Evolutionary conservation across 2,113 vertebrate species (phyloP).

Genomic region (Potamarius usumacintae): DNA sequence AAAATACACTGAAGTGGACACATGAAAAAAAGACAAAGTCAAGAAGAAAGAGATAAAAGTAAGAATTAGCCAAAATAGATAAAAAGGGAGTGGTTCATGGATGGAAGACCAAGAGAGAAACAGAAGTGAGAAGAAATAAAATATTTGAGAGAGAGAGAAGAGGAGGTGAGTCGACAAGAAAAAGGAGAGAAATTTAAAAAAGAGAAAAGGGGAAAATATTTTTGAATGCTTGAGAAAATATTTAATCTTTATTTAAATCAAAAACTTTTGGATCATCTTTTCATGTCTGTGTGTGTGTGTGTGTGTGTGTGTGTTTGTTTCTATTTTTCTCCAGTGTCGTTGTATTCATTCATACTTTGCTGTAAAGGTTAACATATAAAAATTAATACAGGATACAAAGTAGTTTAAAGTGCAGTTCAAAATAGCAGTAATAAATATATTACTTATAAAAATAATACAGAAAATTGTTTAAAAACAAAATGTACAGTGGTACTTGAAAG

Average conservation of each 20-base stretch:
- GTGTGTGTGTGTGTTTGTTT: neutral
- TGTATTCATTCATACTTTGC: neutral
- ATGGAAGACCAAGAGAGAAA: neutral
- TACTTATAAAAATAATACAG: neutral
- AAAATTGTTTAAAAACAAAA: neutral
- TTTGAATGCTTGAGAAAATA: neutral
- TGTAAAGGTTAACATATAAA: neutral
- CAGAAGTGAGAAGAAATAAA: neutral
- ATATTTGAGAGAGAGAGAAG: neutral
- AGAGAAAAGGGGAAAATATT: neutral
- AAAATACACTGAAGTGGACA: neutral
- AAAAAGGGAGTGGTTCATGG: too few species aligned
- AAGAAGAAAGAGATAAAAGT: neutral
- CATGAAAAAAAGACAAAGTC: neutral
- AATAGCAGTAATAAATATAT: neutral
- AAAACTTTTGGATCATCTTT: neutral
- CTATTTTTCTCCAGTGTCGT: neutral
- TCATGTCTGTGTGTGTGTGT: too few species aligned
- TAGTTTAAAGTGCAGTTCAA: neutral
- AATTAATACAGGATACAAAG: neutral
- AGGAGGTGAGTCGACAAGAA: neutral
- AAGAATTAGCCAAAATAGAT: neutral
- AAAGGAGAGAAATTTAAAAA: too few species aligned
- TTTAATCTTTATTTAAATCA: neutral
- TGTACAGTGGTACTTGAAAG: too few species aligned